Conservation (phyloP, 2,797 vertebrate genomes). For the Morus bassanus region DNA sequence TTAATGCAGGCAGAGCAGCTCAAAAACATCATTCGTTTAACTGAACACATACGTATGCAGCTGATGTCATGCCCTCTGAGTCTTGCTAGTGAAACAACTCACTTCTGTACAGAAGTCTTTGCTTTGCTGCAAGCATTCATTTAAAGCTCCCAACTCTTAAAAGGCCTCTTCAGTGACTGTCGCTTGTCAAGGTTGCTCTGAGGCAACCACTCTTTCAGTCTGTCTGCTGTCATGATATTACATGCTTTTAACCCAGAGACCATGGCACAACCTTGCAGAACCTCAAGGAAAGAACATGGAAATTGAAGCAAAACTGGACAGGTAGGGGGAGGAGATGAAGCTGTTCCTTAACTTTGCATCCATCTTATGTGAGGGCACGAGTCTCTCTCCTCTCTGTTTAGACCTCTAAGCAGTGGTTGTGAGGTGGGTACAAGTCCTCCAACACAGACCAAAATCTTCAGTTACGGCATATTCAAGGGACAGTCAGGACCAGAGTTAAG, state of each 20-base stretch:
- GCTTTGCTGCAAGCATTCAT: not conserved
- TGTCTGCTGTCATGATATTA: not conserved
- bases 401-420: not conserved
- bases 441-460: not conserved
- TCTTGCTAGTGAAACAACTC: not conserved
- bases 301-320: not conserved
- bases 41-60: not conserved
- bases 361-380: not conserved
- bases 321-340: not conserved
- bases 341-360: not conserved
- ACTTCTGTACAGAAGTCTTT: not conserved
- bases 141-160: not conserved
- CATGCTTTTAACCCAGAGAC: not conserved
- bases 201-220: not conserved
- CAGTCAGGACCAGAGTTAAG: not conserved
- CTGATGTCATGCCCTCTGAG: not conserved
- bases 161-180: not conserved
- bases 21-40: not conserved
- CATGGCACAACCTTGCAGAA: not conserved
- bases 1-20: not conserved
- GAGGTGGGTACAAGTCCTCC: not conserved
- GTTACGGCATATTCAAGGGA: not conserved
- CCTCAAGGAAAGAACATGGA: not conserved
- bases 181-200: not conserved
- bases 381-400: not conserved